A percentile compares a stretch with the other conserved stretches of the same genome.
These are phyloP conservation scores for Enteromius treurensis DNA, from an alignment of 2,797 vertebrate species.

Conservation along the genomic window DNA sequence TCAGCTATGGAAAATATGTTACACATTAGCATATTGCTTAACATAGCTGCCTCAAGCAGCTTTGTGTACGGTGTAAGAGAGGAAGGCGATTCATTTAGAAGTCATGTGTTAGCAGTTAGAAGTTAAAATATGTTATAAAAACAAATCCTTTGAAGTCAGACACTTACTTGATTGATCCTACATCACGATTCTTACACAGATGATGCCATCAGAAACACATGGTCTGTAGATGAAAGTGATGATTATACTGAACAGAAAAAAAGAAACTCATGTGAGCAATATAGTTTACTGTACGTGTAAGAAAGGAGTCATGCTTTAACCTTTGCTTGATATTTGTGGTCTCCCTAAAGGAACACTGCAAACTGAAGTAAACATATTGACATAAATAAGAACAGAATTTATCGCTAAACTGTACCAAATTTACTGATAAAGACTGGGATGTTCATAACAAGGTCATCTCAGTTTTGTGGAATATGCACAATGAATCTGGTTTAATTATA, in stretches of 20 bases:
- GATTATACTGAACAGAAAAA: slow-evolving; percentile 23
- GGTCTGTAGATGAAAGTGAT: slow-evolving; percentile 13
- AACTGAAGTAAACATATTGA: neutral
- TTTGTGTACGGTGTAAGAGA: neutral
- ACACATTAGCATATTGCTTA: neutral
- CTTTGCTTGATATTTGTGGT: slow-evolving; percentile 24
- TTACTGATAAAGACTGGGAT: neutral
- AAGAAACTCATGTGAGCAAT: slow-evolving; percentile 36
- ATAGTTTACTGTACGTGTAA: slow-evolving; percentile 19
- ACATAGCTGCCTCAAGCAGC: neutral
- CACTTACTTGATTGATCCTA: neutral
- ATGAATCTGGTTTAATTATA: neutral
- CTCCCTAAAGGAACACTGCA: neutral
- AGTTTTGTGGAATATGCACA: neutral
- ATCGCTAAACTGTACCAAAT: neutral
- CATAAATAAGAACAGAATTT: neutral
- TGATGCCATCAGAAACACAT: slow-evolving; percentile 18
- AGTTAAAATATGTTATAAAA: neutral
- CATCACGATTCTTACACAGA: neutral
- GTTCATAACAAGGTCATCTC: neutral
- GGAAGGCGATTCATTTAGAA: neutral
- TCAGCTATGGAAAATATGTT: neutral
- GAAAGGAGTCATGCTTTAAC: slow-evolving; percentile 29
- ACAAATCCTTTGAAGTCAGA: neutral
- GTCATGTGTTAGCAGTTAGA: too few species aligned